Percentiles rank a stretch among this genome's conserved stretches.
phyloP scores from a whole-genome alignment of 2,888 invertebrate genomes.

The Octonoba sinensis region DNA sequence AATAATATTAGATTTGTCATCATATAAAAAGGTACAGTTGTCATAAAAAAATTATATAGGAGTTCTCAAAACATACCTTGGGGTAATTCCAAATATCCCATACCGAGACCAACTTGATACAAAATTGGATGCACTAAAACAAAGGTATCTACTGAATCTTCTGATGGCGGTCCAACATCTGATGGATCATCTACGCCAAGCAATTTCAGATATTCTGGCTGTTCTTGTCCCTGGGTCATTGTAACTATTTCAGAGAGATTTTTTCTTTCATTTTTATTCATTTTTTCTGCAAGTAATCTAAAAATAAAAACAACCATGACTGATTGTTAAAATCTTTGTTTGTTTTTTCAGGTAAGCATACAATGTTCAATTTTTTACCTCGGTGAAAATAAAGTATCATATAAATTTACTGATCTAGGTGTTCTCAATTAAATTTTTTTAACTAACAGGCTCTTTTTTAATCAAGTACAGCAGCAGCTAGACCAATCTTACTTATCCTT shows the following conservation, averaged over 20 bases:
- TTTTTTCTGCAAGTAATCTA: conserved; percentile 94
- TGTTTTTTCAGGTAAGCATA: background rate
- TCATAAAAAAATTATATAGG: no score
- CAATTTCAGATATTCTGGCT: conserved; percentile 83
- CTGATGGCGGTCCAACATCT: conserved; percentile 68
- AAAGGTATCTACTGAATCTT: conserved; percentile 81
- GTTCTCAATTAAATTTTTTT: no score
- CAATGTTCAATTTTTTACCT: no score
- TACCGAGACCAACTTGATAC: conserved; percentile 95
- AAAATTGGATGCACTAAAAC: conserved; percentile 80
- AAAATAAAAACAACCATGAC: conserved; percentile 4
- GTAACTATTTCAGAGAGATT: conserved; percentile 91
- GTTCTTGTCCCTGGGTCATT: conserved; percentile 86
- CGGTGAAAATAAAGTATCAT: no score
- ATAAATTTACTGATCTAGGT: no score
- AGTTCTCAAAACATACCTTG: conserved; percentile 76
- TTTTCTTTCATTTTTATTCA: conserved; percentile 98
- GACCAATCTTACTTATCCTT: no score
- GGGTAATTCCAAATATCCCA: conserved; percentile 98
- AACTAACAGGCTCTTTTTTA: background rate
- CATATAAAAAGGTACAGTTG: background rate
- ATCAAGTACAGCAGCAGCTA: background rate
- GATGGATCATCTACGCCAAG: conserved; percentile 37
- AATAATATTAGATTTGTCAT: no score
- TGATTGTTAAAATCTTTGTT: background rate